A percentile compares a stretch with the other conserved stretches of the same genome.
phyloP scores from a whole-genome alignment of 2,888 invertebrate genomes.

The Drosophila stalkeri region DNA sequence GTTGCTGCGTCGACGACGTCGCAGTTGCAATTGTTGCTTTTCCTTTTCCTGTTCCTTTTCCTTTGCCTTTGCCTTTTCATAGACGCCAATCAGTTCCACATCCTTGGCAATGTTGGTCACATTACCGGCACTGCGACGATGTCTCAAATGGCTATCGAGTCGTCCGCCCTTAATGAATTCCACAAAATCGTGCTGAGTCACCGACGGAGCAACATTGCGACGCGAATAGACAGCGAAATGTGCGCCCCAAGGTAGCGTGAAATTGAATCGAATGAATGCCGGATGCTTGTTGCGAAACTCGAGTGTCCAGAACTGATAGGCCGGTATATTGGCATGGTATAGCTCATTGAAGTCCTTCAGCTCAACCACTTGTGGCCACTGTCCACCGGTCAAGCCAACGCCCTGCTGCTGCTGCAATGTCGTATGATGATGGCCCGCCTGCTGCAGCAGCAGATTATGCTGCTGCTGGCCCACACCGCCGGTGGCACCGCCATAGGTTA shows the following conservation, averaged over 20 bases:
- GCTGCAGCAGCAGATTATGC: constrained; percentile 72
- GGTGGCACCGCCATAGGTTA: constrained; percentile 63
- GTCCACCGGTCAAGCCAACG: constrained; percentile 76
- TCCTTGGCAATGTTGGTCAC: constrained; percentile 21
- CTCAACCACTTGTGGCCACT: constrained; percentile 92
- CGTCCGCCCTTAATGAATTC: constrained; percentile 96
- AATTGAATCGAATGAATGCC: constrained; percentile 94
- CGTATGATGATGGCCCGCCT: constrained; percentile 72
- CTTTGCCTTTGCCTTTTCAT: constrained; percentile 27
- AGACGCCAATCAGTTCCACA: constrained; percentile 41
- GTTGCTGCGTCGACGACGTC: constrained; percentile 34
- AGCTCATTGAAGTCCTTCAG: constrained; percentile 93
- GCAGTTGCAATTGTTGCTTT: constrained; percentile 28
- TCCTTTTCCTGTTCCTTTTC: constrained; percentile 24
- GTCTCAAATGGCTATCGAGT: constrained; percentile 91
- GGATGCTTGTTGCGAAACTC: constrained; percentile 96
- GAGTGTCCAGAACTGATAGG: constrained; percentile 97
- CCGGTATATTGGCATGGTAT: constrained; percentile 93
- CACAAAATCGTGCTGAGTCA: constrained; percentile 98
- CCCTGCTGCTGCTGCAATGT: constrained; percentile 74
- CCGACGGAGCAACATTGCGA: constrained; percentile 97
- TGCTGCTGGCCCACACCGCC: constrained; percentile 62
- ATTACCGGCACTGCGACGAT: constrained; percentile 82
- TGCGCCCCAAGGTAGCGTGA: constrained; percentile 95
- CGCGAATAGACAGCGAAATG: constrained; percentile 98